phyloP scores from a whole-genome alignment of 2,888 invertebrate species.

The Drosophila helvetica region DNA sequence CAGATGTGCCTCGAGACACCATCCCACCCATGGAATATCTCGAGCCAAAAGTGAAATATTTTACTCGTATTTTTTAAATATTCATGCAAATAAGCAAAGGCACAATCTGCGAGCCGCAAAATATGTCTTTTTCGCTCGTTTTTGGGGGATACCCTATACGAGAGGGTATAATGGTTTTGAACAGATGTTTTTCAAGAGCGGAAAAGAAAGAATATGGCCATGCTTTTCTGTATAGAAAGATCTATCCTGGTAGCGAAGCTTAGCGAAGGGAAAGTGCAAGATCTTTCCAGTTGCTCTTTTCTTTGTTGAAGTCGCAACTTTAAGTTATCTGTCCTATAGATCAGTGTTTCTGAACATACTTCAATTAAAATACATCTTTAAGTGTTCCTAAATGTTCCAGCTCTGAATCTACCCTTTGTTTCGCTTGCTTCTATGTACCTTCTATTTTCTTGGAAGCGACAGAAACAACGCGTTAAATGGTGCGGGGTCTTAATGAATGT shows the following conservation, averaged over 20 bases:
- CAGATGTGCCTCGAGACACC: constrained; percentile 57
- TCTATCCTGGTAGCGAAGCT: not conserved
- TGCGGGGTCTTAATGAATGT: constrained; percentile 42
- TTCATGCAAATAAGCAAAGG: constrained; percentile 51
- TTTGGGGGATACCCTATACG: not conserved
- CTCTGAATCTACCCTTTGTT: not conserved
- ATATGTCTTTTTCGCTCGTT: constrained; percentile 32
- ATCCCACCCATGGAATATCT: constrained; percentile 23
- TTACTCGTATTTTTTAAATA: constrained; percentile 37
- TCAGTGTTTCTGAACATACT: no score
- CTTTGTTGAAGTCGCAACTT: no score
- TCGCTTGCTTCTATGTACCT: not conserved
- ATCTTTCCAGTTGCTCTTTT: no score
- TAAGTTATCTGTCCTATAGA: no score
- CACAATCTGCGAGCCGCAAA: constrained; percentile 29
- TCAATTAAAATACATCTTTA: not conserved
- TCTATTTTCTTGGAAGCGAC: constrained; percentile 43
- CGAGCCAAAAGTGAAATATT: constrained; percentile 63
- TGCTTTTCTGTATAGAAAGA: no score
- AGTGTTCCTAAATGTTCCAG: not conserved
- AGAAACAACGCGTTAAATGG: constrained; percentile 49
- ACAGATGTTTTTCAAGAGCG: no score
- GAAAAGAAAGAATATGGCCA: no score
- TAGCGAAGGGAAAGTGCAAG: not conserved
- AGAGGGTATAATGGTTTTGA: no score